Percentiles rank a stretch among this genome's conserved stretches.
Conservation (phyloP, 2,113 vertebrate species). For the Corydoras maculifer region DNA sequence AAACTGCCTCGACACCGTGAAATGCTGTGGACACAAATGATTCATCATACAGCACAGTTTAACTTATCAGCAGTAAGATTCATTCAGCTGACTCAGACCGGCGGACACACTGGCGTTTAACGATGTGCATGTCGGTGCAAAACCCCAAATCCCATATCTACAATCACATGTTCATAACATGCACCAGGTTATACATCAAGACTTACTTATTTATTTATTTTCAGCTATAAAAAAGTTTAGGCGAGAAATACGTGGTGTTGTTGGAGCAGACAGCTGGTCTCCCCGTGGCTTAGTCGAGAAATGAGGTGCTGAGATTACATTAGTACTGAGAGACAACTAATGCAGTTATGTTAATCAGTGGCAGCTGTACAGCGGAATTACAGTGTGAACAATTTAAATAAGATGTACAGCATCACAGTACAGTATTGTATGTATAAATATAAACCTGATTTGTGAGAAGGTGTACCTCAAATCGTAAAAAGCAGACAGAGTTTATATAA, state of each 20-base stretch:
- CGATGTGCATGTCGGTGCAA: no score
- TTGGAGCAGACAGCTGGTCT: neutral
- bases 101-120: neutral
- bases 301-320: neutral
- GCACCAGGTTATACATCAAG: no score
- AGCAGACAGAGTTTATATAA: no score
- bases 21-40: neutral
- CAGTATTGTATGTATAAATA: neutral
- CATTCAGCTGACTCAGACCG: constrained; percentile 30
- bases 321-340: neutral
- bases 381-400: neutral
- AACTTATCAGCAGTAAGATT: constrained; percentile 28
- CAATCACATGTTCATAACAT: no score
- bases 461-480: no score
- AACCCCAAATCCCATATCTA: no score
- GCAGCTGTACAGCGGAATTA: neutral
- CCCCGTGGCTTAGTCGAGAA: neutral
- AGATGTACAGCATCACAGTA: neutral
- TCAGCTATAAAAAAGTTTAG: no score
- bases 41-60: constrained; percentile 28
- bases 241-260: no score
- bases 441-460: no score
- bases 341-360: neutral
- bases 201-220: no score
- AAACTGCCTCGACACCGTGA: constrained; percentile 39